A percentile compares a stretch with the other conserved stretches of the same genome.
These are phyloP conservation scores for Drosophila peninsularis DNA, from an alignment of 2,888 invertebrate species.

Conservation along the genomic window DNA sequence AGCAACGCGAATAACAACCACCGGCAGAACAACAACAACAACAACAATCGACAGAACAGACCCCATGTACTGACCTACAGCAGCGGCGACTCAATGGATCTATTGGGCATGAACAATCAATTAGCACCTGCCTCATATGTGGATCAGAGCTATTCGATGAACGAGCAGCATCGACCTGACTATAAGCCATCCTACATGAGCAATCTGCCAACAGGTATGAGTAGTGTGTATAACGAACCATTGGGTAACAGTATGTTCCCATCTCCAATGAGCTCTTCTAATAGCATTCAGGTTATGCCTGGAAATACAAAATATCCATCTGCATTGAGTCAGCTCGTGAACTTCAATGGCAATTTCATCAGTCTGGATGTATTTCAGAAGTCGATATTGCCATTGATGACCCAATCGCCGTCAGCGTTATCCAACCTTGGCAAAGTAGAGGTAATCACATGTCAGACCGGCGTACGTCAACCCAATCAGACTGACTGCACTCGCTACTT, in stretches of 20 bases:
- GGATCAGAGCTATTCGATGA: slow-evolving; percentile 52
- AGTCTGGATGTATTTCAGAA: slow-evolving; percentile 82
- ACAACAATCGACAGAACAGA: slow-evolving; percentile 25
- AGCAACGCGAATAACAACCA: slow-evolving; percentile 53
- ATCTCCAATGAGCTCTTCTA: slow-evolving; percentile 3
- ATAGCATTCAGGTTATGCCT: slow-evolving; percentile 24
- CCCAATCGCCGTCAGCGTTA: slow-evolving; percentile 52
- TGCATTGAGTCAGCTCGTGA: slow-evolving; percentile 74
- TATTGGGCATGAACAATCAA: slow-evolving; percentile 64
- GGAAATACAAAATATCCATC: slow-evolving; percentile 47
- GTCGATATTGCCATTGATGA: slow-evolving; percentile 78
- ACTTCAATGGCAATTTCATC: slow-evolving; percentile 82
- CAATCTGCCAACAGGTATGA: slow-evolving; percentile 54
- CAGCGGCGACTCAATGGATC: slow-evolving; percentile 38
- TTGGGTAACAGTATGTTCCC: slow-evolving; percentile 50
- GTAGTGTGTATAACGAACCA: slow-evolving; percentile 56
- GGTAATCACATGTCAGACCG: slow-evolving; percentile 84
- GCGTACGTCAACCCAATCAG: slow-evolving; percentile 85
- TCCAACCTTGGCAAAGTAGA: slow-evolving; percentile 78
- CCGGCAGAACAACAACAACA: slow-evolving; percentile 19
- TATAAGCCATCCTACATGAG: slow-evolving; percentile 52
- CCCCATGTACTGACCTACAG: slow-evolving; percentile 71
- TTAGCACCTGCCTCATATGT: slow-evolving; percentile 64
- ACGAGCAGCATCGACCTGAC: slow-evolving; percentile 49
- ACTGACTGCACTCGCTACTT: slow-evolving; percentile 86